These are phyloP conservation scores for Diprion similis DNA, from an alignment of 1,140 invertebrate species.

Conservation along the genomic window DNA sequence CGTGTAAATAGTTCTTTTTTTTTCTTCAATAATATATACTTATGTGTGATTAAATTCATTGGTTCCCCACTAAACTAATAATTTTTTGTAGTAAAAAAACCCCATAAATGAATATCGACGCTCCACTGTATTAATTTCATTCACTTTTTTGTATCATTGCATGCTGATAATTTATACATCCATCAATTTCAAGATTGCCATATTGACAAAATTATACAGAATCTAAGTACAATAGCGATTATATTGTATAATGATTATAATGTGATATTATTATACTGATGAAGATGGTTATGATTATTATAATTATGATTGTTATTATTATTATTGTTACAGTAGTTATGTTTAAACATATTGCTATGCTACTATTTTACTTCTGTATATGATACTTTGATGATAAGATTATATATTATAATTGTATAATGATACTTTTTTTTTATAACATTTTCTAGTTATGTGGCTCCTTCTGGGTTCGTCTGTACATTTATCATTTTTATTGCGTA, in stretches of 20 bases:
- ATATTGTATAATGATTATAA: constrained; percentile 48
- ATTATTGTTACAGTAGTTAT: constrained; percentile 37
- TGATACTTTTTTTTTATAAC: constrained; percentile 25
- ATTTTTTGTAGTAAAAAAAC: neutral
- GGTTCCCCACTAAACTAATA: neutral
- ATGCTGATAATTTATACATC: constrained; percentile 37
- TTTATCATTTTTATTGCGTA: neutral
- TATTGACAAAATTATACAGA: constrained; percentile 14
- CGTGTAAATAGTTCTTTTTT: neutral
- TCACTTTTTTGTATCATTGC: constrained; percentile 30
- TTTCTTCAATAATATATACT: neutral
- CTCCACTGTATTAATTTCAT: constrained; percentile 19
- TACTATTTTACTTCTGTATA: constrained; percentile 17
- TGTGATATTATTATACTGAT: constrained; percentile 51
- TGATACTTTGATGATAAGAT: too few relatives aligned
- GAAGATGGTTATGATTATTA: constrained; percentile 35
- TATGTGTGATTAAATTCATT: neutral
- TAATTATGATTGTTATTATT: constrained; percentile 30
- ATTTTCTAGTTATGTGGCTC: constrained; percentile 31
- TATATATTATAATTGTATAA: constrained; percentile 28
- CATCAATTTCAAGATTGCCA: constrained; percentile 12
- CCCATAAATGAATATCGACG: constrained; percentile 22
- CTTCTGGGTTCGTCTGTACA: neutral
- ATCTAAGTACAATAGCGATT: constrained; percentile 20
- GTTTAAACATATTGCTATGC: constrained; percentile 35